Percentiles rank a stretch among this genome's conserved stretches.
Evolutionary conservation across 2,888 invertebrate genomes (phyloP).

Genomic region (Pollenia griseotomentosa): DNA sequence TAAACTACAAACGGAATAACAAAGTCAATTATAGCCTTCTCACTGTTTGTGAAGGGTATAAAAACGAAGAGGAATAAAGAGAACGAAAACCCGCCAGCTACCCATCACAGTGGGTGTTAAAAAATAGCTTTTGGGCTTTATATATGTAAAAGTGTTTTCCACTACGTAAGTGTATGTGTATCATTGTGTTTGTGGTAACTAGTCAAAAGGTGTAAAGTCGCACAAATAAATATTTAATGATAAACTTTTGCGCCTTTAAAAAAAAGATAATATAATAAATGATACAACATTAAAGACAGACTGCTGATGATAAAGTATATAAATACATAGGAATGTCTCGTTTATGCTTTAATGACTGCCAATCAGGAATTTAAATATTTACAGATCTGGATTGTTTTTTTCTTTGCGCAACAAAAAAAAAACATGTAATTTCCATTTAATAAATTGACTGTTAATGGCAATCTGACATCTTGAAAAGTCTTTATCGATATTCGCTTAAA

Average conservation of each 20-base stretch:
- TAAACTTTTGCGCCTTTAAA: slow-evolving; percentile 19
- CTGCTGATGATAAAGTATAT: background rate
- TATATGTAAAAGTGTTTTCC: background rate
- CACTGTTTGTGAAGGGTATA: too few species aligned
- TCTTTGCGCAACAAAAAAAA: background rate
- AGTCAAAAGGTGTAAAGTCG: slow-evolving; percentile 27
- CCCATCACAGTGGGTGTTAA: background rate
- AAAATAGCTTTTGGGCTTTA: background rate
- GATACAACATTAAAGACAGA: background rate
- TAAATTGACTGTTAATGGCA: slow-evolving; percentile 28
- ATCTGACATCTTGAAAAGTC: background rate
- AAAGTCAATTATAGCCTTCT: too few species aligned
- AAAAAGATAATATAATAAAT: background rate
- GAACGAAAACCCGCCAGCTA: background rate
- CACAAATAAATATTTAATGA: slow-evolving; percentile 52
- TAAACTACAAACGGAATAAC: too few species aligned
- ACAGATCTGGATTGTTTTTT: slow-evolving; percentile 16
- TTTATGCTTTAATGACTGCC: slow-evolving; percentile 57
- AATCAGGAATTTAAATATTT: slow-evolving; percentile 57
- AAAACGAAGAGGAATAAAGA: background rate
- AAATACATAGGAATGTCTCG: slow-evolving; percentile 18
- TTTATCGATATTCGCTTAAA: background rate
- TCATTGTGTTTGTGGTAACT: slow-evolving; percentile 14
- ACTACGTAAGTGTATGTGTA: background rate
- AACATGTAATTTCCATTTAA: slow-evolving; percentile 33